Percentiles rank a stretch among this genome's conserved stretches.
Conservation (phyloP, 2,888 invertebrate species). For the Formica aserva region DNA sequence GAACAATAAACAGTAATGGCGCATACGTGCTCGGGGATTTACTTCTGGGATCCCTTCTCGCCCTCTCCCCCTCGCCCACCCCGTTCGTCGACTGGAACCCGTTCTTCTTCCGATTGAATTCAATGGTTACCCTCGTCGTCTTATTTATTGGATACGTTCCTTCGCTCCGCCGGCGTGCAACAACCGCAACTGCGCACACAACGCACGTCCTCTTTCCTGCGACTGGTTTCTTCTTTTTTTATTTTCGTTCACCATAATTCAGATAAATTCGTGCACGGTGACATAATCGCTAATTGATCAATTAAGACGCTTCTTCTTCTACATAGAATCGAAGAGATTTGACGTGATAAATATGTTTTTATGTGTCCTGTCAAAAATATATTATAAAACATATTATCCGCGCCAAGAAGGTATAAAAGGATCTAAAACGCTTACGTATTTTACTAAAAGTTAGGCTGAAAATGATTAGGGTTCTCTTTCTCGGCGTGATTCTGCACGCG, state of each 20-base stretch:
- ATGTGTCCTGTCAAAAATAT: neutral
- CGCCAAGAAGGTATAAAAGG: neutral
- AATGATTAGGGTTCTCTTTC: neutral
- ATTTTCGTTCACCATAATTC: constrained; percentile 39
- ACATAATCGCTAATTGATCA: constrained; percentile 32
- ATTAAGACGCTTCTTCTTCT: constrained; percentile 18
- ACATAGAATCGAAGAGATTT: neutral
- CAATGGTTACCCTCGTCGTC: constrained; percentile 78
- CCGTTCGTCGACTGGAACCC: constrained; percentile 70
- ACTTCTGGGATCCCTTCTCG: constrained; percentile 75
- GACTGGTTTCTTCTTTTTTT: constrained; percentile 19
- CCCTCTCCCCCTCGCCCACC: neutral
- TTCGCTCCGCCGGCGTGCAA: constrained; percentile 75
- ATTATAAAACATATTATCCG: neutral
- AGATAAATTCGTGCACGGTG: constrained; percentile 36
- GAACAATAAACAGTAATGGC: constrained; percentile 81
- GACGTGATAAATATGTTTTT: neutral
- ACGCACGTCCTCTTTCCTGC: constrained; percentile 35
- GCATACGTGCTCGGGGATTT: constrained; percentile 79
- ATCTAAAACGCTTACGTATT: neutral
- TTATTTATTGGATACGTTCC: constrained; percentile 77
- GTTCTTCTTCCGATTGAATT: constrained; percentile 78
- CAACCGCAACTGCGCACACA: constrained; percentile 71
- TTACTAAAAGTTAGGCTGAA: neutral
- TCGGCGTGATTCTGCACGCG: constrained; percentile 15